A percentile compares a stretch with the other conserved stretches of the same genome.
Evolutionary conservation across 2,797 vertebrate species (phyloP).

Genomic region (Vireo griseus): DNA sequence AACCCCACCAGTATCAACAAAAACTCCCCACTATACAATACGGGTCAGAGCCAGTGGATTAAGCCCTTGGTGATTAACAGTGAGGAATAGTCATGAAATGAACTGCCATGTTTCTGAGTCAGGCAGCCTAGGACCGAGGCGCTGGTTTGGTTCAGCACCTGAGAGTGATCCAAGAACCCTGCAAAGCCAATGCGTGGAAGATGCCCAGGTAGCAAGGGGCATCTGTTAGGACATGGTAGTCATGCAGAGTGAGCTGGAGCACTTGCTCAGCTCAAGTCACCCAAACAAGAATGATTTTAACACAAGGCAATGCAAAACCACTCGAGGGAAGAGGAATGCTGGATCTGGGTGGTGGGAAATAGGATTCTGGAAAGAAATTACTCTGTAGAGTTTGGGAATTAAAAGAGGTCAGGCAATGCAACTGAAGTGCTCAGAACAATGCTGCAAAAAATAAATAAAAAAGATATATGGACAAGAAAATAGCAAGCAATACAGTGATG

Average conservation of each 20-base stretch:
- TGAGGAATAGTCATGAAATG: neutral
- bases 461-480: neutral
- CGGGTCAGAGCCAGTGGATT: neutral
- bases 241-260: neutral
- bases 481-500: neutral
- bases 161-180: neutral
- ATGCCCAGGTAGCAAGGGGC: neutral
- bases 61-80: neutral
- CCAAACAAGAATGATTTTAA: neutral
- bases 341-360: rapidly evolving
- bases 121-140: neutral
- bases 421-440: neutral
- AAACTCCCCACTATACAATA: neutral
- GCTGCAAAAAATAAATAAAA: neutral
- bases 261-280: neutral
- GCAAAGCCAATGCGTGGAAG: neutral
- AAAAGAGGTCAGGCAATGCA: neutral
- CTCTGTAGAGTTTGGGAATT: neutral
- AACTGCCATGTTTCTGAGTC: neutral
- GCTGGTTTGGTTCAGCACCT: neutral
- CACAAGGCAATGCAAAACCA: neutral
- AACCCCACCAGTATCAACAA: neutral
- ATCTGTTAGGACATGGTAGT: neutral
- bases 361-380: neutral
- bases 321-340: neutral